These are phyloP conservation scores for Chrysomela aeneicollis DNA, from an alignment of 2,888 invertebrate genomes.

Conservation along the genomic window DNA sequence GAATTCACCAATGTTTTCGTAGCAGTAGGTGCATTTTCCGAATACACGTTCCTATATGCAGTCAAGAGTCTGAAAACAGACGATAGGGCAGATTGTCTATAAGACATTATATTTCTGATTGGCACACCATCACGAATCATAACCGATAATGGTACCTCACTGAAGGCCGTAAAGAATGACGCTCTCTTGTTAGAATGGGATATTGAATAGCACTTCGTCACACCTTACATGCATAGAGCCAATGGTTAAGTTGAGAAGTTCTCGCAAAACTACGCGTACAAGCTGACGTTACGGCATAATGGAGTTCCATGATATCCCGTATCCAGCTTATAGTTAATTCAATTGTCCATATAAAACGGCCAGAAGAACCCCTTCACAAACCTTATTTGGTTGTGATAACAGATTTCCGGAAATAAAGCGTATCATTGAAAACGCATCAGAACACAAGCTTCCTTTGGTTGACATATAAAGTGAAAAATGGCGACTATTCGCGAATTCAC, in stretches of 20 bases:
- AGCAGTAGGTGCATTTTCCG: slow-evolving; percentile 13
- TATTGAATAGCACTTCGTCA: no score
- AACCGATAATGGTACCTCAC: no score
- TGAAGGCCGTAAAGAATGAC: not conserved
- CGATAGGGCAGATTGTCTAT: not conserved
- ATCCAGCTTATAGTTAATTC: not conserved
- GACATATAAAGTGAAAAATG: not conserved
- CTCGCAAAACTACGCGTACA: not conserved
- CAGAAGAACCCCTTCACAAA: no score
- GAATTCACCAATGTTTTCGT: slow-evolving; percentile 9
- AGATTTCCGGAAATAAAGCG: no score
- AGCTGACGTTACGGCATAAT: not conserved
- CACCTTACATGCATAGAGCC: no score
- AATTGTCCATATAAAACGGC: not conserved
- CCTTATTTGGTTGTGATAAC: no score
- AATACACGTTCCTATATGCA: no score
- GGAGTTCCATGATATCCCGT: not conserved
- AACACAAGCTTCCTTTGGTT: not conserved
- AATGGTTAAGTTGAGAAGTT: no score
- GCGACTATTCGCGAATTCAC: not conserved
- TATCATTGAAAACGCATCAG: no score
- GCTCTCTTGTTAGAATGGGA: no score
- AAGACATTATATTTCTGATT: not conserved
- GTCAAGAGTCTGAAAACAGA: slow-evolving; percentile 1
- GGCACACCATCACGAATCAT: no score